Evolutionary conservation across 2,113 vertebrate species (phyloP).

Genomic region (Gavialis gangeticus): DNA sequence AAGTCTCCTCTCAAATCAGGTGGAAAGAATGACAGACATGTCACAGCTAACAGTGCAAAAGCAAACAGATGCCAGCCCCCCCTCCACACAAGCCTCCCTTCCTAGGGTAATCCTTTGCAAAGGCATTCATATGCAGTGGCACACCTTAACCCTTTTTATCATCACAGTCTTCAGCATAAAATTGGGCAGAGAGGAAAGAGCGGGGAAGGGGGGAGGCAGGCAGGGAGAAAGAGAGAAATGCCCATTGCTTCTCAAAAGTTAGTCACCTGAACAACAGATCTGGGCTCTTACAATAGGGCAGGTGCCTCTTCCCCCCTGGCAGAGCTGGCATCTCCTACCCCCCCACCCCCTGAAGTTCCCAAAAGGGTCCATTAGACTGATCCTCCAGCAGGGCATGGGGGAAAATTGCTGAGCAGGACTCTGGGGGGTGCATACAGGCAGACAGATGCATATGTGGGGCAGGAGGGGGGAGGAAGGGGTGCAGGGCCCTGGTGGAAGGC

Average conservation of each 20-base stretch:
- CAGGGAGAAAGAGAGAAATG: too few species aligned
- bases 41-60: not conserved
- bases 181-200: not conserved
- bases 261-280: too few species aligned
- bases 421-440: too few species aligned
- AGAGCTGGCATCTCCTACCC: not conserved
- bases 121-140: not conserved
- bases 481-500: too few species aligned
- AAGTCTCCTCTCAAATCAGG: not conserved
- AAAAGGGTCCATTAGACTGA: conserved; percentile 29
- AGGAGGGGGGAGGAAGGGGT: too few species aligned
- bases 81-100: not conserved
- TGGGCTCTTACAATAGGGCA: too few species aligned
- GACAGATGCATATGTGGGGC: too few species aligned
- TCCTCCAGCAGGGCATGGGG: too few species aligned
- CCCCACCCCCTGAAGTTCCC: conserved; percentile 8
- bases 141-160: not conserved
- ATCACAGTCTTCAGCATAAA: not conserved
- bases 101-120: not conserved
- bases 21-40: not conserved
- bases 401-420: too few species aligned
- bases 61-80: not conserved
- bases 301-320: not conserved
- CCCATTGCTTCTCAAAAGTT: not conserved
- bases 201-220: not conserved